A percentile compares a stretch with the other conserved stretches of the same genome.
Evolutionary conservation across 2,113 vertebrate genomes (phyloP).

Genomic region (Cyprinodon brontotheroides): DNA sequence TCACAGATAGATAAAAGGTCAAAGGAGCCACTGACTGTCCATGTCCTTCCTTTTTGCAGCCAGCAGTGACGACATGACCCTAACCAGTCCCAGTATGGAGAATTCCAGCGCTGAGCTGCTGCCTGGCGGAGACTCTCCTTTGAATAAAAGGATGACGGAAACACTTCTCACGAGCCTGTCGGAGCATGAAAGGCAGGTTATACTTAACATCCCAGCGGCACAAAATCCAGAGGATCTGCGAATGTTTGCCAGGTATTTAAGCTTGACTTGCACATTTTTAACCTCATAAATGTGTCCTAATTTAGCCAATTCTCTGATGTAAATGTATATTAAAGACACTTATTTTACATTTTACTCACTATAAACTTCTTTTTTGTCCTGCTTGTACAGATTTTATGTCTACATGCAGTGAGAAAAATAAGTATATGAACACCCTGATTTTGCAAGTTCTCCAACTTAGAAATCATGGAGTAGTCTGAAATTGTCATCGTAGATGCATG

Average conservation of each 20-base stretch:
- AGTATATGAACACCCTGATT: no score
- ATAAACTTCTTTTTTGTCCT: background rate
- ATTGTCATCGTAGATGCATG: no score
- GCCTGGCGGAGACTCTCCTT: constrained; percentile 91
- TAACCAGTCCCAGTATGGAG: constrained; percentile 98
- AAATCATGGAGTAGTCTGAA: no score
- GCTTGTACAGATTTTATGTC: background rate
- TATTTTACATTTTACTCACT: background rate
- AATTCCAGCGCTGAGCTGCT: constrained; percentile 96
- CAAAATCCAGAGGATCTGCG: constrained; percentile 96
- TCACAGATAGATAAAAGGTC: background rate
- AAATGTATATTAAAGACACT: background rate
- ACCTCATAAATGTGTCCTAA: no score
- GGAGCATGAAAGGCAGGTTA: constrained; percentile 90
- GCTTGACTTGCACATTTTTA: background rate
- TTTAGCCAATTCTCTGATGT: no score
- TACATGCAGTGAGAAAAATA: background rate
- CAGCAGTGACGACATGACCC: constrained; percentile 98
- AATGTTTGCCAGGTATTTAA: constrained; percentile 92
- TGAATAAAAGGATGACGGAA: constrained; percentile 95
- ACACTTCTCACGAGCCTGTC: constrained; percentile 92
- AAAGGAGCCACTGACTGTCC: background rate
- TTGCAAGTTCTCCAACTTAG: no score
- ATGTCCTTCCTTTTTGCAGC: constrained; percentile 73
- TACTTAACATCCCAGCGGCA: constrained; percentile 91